A percentile compares a stretch with the other conserved stretches of the same genome.
Evolutionary conservation across 2,113 vertebrate genomes (phyloP).

Genomic region (Falcunculus frontatus): DNA sequence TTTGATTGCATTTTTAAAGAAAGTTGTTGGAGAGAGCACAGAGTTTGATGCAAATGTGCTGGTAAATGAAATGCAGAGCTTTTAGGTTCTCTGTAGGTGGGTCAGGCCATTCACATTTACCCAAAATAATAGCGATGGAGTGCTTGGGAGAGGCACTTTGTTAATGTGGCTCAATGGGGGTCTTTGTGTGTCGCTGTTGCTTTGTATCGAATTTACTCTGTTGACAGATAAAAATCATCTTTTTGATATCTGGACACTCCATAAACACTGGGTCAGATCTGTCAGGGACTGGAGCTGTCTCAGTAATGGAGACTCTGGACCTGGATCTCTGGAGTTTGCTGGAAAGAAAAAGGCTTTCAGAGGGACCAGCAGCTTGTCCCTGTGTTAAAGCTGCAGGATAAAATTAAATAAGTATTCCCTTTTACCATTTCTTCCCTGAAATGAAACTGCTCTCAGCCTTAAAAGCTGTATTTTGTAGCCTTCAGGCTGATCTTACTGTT

Average conservation of each 20-base stretch:
- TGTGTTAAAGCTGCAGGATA: neutral
- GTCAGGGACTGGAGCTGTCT: neutral
- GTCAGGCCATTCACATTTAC: neutral
- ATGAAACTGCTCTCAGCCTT: neutral
- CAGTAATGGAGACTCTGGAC: neutral
- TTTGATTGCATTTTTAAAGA: constrained; percentile 31
- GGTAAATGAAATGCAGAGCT: constrained; percentile 30
- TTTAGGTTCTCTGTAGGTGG: constrained; percentile 47
- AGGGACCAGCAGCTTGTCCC: neutral
- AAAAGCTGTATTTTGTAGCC: neutral
- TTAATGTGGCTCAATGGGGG: neutral
- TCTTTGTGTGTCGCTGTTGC: neutral
- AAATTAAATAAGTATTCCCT: neutral
- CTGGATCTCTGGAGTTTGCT: neutral
- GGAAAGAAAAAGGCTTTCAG: neutral
- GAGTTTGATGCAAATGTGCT: constrained; percentile 13
- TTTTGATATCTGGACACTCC: neutral
- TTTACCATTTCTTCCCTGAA: neutral
- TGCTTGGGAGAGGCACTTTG: neutral
- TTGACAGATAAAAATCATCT: constrained; percentile 7
- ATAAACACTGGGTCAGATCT: neutral
- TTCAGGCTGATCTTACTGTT: neutral
- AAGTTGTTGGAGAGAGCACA: neutral
- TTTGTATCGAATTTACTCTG: neutral
- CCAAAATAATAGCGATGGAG: neutral